Conservation (phyloP, 2,888 invertebrate genomes). For the Cylloceria caligata region DNA sequence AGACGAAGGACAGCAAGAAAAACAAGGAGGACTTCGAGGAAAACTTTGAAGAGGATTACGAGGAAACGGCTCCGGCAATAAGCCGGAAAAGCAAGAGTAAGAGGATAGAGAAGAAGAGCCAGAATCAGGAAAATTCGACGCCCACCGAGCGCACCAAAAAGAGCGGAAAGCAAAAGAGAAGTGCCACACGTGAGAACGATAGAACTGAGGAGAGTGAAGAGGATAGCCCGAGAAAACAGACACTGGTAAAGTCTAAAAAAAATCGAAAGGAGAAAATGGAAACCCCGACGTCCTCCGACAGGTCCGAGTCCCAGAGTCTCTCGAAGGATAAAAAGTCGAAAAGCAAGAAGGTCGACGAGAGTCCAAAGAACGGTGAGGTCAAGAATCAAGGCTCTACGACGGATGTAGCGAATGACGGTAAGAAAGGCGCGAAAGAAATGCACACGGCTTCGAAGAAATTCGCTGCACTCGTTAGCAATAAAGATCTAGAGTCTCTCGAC, state of each 20-base stretch:
- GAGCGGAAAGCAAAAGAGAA: conserved; percentile 75
- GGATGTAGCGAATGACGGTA: conserved; percentile 85
- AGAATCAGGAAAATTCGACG: conserved; percentile 62
- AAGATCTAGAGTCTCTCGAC: conserved; percentile 82
- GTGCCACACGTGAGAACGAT: conserved; percentile 70
- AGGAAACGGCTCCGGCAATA: conserved; percentile 74
- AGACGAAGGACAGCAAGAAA: conserved; percentile 79
- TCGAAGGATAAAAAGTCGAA: conserved; percentile 86
- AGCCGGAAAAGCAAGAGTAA: conserved; percentile 77
- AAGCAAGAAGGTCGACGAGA: conserved; percentile 85
- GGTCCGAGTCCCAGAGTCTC: conserved; percentile 83
- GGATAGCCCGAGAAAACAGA: conserved; percentile 71
- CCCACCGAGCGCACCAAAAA: conserved; percentile 76
- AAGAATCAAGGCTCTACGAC: conserved; percentile 80
- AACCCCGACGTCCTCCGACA: conserved; percentile 67
- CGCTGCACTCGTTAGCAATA: conserved; percentile 77
- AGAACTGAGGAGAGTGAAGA: conserved; percentile 72
- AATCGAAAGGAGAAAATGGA: conserved; percentile 73
- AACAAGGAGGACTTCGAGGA: conserved; percentile 81
- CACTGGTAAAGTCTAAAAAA: conserved; percentile 84
- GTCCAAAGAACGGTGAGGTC: conserved; percentile 87
- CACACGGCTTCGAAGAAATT: conserved; percentile 80
- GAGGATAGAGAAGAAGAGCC: conserved; percentile 77
- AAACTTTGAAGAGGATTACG: conserved; percentile 77
- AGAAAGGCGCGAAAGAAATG: conserved; percentile 78